These are phyloP conservation scores for Rhea pennata DNA, from an alignment of 2,113 vertebrate genomes.

Conservation along the genomic window DNA sequence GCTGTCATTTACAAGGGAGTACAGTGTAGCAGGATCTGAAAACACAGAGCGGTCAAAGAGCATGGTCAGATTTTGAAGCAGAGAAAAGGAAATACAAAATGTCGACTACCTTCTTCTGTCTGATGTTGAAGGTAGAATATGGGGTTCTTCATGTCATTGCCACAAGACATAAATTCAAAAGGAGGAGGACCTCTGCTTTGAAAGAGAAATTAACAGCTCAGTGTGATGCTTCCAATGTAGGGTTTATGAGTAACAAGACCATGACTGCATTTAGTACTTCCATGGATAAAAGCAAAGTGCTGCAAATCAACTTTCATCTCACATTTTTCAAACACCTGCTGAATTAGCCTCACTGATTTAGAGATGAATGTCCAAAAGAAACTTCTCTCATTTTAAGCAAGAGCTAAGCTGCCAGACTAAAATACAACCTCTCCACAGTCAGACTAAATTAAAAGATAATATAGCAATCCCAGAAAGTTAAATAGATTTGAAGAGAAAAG, in stretches of 20 bases:
- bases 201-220: neutral
- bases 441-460: constrained; percentile 48
- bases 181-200: neutral
- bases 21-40: neutral
- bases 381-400: constrained; percentile 18
- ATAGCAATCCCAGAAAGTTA: constrained; percentile 11
- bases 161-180: neutral
- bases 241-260: neutral
- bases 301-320: neutral
- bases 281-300: neutral
- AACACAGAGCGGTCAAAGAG: neutral
- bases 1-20: neutral
- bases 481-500: constrained; percentile 27
- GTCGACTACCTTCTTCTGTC: neutral
- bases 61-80: neutral
- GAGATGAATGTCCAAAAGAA: constrained; percentile 39
- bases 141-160: neutral
- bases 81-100: neutral
- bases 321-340: neutral
- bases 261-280: neutral
- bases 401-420: constrained; percentile 48
- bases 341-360: constrained; percentile 21
- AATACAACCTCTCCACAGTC: constrained; percentile 12
- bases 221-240: neutral
- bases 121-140: neutral